These are phyloP conservation scores for Kryptopterus vitreolus DNA, from an alignment of 2,797 vertebrate genomes.

Conservation along the genomic window DNA sequence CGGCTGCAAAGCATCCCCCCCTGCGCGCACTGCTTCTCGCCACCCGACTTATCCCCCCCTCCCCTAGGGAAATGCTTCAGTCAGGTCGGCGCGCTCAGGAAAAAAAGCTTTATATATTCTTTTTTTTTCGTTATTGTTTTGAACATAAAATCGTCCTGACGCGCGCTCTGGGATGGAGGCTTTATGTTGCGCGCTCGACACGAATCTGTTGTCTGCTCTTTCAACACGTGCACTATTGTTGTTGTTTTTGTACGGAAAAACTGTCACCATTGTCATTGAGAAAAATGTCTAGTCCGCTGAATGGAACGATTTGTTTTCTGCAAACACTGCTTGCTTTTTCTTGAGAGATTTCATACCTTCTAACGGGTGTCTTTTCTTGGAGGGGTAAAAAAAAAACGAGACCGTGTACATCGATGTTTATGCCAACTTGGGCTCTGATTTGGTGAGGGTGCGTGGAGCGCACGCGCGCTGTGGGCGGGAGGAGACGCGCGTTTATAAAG, in stretches of 20 bases:
- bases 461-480: constrained; percentile 74
- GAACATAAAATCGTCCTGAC: not conserved
- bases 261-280: not conserved
- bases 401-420: constrained; percentile 12
- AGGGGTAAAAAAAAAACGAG: not conserved
- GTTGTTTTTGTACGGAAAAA: not conserved
- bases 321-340: not conserved
- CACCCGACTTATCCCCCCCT: not conserved
- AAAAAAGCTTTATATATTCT: not conserved
- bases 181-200: constrained; percentile 1
- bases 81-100: not conserved
- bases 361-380: not conserved
- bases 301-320: not conserved
- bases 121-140: not conserved
- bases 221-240: constrained; percentile 2
- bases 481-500: constrained; percentile 66
- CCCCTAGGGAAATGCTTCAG: not conserved
- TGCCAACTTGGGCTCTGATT: constrained; percentile 62
- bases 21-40: not conserved
- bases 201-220: not conserved
- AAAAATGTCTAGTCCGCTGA: not conserved
- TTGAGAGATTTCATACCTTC: not conserved
- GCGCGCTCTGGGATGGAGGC: not conserved
- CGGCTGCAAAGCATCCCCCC: constrained; percentile 6
- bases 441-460: constrained; percentile 68